A percentile compares a stretch with the other conserved stretches of the same genome.
Conservation (phyloP, 2,797 vertebrate species). For the Rhinella marina region DNA sequence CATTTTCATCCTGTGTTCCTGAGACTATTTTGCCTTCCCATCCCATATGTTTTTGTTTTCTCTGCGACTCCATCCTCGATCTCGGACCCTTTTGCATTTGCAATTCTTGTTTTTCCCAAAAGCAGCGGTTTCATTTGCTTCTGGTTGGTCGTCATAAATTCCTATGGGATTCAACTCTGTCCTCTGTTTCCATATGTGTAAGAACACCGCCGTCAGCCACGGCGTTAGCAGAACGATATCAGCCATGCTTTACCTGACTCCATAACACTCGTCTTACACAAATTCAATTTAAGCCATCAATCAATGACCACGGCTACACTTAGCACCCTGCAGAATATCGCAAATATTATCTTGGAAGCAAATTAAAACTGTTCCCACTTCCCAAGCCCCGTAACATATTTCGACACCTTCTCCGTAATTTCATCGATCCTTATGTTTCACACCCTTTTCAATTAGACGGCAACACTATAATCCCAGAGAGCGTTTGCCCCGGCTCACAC, state of each 20-base stretch:
- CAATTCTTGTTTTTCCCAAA: slow-evolving; percentile 39
- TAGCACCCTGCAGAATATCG: slow-evolving; percentile 24
- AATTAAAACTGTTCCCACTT: slow-evolving; percentile 33
- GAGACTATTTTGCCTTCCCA: neutral
- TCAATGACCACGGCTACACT: slow-evolving; percentile 18
- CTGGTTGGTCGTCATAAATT: slow-evolving; percentile 36
- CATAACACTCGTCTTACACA: slow-evolving; percentile 7
- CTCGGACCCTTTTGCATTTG: neutral
- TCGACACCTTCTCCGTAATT: slow-evolving; percentile 35
- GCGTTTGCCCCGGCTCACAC: slow-evolving; percentile 49
- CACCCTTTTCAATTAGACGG: slow-evolving; percentile 48
- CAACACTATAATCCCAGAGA: slow-evolving; percentile 55
- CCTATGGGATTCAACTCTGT: neutral
- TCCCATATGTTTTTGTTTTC: neutral
- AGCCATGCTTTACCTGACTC: slow-evolving; percentile 13
- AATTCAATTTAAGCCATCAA: slow-evolving; percentile 18
- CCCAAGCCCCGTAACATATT: slow-evolving; percentile 47
- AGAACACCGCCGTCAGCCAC: slow-evolving; percentile 14
- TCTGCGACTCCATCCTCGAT: neutral
- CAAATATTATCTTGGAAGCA: slow-evolving; percentile 41
- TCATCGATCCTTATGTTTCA: slow-evolving; percentile 26
- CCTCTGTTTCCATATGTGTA: neutral
- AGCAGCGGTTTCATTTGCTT: slow-evolving; percentile 10
- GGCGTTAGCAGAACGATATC: neutral
- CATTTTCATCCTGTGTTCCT: neutral